Conservation (phyloP, 53 echinoderm and acorn worm species). For the Patiria pectinifera region DNA sequence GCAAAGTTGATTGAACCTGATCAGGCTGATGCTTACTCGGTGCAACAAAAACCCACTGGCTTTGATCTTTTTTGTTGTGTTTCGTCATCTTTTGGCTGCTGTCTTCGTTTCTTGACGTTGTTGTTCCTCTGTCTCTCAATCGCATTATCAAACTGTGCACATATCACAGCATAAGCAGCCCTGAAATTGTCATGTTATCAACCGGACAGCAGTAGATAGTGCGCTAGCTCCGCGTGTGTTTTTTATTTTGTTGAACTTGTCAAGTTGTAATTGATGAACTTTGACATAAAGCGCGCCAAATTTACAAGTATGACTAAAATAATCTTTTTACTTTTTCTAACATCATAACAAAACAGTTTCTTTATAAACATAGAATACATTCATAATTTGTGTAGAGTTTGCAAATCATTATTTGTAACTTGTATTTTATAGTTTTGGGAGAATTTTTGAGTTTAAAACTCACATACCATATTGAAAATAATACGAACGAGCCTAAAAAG, state of each 20-base stretch:
- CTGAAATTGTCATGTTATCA: too few relatives aligned
- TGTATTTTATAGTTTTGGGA: not conserved
- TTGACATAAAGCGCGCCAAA: slow-evolving; percentile 48
- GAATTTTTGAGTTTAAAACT: not conserved
- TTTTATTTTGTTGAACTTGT: not conserved
- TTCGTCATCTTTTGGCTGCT: slow-evolving; percentile 10
- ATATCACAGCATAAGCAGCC: not conserved
- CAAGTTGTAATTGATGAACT: slow-evolving; percentile 6
- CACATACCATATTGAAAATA: not conserved
- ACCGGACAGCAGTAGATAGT: too few relatives aligned
- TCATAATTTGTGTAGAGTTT: not conserved
- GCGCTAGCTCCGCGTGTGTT: too few relatives aligned
- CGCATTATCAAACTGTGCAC: slow-evolving; percentile 15
- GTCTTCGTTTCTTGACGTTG: slow-evolving; percentile 32
- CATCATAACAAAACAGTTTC: not conserved
- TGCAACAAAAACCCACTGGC: slow-evolving; percentile 72
- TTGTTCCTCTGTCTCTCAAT: slow-evolving; percentile 41
- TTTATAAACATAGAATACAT: not conserved
- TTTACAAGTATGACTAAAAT: not conserved
- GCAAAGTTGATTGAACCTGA: too few relatives aligned
- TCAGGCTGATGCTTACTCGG: slow-evolving; percentile 44
- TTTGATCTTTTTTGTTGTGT: slow-evolving; percentile 57
- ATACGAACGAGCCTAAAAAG: not conserved
- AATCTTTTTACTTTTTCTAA: not conserved
- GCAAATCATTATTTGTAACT: not conserved